These are phyloP conservation scores for Alitta virens DNA, from an alignment of 2,888 invertebrate species.

Conservation along the genomic window DNA sequence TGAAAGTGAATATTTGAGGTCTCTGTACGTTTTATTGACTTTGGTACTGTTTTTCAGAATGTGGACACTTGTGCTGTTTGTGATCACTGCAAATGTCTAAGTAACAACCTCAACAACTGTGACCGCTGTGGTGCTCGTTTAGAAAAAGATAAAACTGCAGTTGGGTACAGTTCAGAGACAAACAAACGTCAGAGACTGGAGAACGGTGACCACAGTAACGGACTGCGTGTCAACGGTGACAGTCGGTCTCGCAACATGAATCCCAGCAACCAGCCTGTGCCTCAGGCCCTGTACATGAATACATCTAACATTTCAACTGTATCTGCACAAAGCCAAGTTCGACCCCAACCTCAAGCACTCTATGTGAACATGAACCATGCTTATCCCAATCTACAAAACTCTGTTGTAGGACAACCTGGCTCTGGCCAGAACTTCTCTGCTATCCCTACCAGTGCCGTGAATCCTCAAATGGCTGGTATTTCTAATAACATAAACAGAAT, in stretches of 20 bases:
- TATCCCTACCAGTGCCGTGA: neutral
- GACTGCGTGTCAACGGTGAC: neutral
- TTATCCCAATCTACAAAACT: neutral
- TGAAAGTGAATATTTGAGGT: neutral
- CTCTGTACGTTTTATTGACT: neutral
- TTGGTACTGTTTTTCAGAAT: slow-evolving; percentile 17
- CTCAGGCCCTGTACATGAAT: slow-evolving; percentile 21
- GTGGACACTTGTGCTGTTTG: slow-evolving; percentile 25
- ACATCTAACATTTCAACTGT: slow-evolving; percentile 3
- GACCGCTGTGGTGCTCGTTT: slow-evolving; percentile 24
- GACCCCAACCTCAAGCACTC: slow-evolving; percentile 13
- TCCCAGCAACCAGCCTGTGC: slow-evolving; percentile 14
- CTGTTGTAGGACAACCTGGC: neutral
- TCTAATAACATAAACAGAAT: neutral
- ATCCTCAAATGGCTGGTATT: neutral
- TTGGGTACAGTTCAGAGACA: slow-evolving; percentile 5
- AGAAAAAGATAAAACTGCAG: slow-evolving; percentile 17
- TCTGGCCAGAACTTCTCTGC: neutral
- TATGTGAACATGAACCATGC: slow-evolving; percentile 23
- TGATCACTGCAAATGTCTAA: slow-evolving; percentile 22
- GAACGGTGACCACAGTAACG: neutral
- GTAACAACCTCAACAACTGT: slow-evolving; percentile 21
- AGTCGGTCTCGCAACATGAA: neutral
- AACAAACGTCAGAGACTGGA: neutral
- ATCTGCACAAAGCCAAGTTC: neutral